Evolutionary conservation across 2,888 invertebrate species (phyloP), one percentile per base, ranked within the genome.

Genomic region (Cacoxenus indagator): DNA sequence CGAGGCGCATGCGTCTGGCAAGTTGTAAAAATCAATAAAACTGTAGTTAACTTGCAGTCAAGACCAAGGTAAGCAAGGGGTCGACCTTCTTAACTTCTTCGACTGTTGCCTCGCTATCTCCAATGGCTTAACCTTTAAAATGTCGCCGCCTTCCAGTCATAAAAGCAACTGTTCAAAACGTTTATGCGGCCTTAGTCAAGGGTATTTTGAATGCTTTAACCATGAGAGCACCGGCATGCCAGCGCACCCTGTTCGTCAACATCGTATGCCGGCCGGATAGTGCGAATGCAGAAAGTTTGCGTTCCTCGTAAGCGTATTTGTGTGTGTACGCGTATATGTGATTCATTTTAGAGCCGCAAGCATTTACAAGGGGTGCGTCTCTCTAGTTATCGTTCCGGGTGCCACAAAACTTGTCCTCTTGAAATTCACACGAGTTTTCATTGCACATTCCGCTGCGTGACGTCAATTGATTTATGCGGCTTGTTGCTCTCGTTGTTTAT

Each of bases 41-140:
- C 75, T 78, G 82, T 79, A 85, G 83, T 76, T 76, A 80, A 65
- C 57, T 17, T 26, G 66, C 76, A 84, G 85, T 85, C 85, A 85
- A 86, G 85, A 85, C 86, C 85, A 85, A 84, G 84, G 85, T 74
- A 68, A 68, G 61, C 22, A 48, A 5, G 37, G 37, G 2, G 37
- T 37, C 37, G 8, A 37, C 37, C 37, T 2, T 37, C 9, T 37
- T 2, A 14, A 37, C 37, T 37, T 8, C 1, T 8, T 37, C 9
- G 1, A 1, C 14, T 5, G 2, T 4, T 4, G 37, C 37, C 9
- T 1, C 14, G 37, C 2, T n/a, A n/a, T n/a, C n/a, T n/a, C 37
- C 9, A 2, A 37, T 37, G 37, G 37, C 37, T 8, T 14, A 37
- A 8, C 14, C 37, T 37, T 37, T 37, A 37, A 37, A 37, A 4